phyloP scores from a whole-genome alignment of 1,140 invertebrate genomes.

The Drosophila yakuba region DNA sequence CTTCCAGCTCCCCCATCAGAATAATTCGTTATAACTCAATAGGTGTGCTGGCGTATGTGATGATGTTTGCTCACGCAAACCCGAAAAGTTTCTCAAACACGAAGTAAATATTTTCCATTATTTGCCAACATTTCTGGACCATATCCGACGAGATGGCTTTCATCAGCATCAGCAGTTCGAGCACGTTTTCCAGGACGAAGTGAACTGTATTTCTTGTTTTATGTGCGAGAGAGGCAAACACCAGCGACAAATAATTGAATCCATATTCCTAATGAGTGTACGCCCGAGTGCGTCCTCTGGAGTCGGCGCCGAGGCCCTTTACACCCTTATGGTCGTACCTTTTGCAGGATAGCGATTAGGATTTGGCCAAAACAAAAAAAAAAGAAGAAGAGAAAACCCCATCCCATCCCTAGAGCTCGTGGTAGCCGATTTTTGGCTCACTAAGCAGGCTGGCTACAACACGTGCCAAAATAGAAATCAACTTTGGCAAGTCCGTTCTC shows the following conservation, averaged over 20 bases:
- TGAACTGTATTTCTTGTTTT: conserved; percentile 38
- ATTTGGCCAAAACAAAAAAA: too few relatives aligned
- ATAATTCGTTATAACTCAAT: background rate
- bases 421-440: background rate
- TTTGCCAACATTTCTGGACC: conserved; percentile 38
- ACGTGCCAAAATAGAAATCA: conserved; percentile 75
- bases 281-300: conserved; percentile 31
- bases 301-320: conserved; percentile 7
- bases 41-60: conserved; percentile 10
- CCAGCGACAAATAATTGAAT: conserved; percentile 71
- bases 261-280: conserved; percentile 73
- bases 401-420: too few relatives aligned
- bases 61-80: conserved; percentile 3
- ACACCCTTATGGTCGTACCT: conserved; percentile 4
- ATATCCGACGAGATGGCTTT: conserved; percentile 6
- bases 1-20: background rate
- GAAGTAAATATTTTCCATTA: conserved; percentile 42
- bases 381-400: too few relatives aligned
- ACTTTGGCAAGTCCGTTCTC: conserved; percentile 57
- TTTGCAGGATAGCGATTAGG: background rate
- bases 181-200: conserved; percentile 39
- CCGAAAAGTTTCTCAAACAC: conserved; percentile 18
- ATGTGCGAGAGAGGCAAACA: conserved; percentile 40
- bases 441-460: conserved; percentile 23
- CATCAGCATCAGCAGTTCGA: conserved; percentile 31